These are phyloP conservation scores for Dastarcus helophoroides DNA, from an alignment of 2,888 invertebrate species.

Conservation along the genomic window DNA sequence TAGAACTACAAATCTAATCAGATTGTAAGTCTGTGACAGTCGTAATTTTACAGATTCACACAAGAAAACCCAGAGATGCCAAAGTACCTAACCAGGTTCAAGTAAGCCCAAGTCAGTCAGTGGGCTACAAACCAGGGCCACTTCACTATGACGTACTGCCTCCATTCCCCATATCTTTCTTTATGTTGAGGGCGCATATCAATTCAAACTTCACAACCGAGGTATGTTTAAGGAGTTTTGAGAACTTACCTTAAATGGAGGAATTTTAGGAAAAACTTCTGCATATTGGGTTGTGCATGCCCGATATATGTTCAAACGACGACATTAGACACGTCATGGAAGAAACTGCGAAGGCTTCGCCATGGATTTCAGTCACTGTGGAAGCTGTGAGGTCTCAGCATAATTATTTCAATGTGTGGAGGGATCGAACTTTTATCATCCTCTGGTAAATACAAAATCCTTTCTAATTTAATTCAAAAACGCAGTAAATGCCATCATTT, in stretches of 20 bases:
- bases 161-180: conserved; percentile 59
- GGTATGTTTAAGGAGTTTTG: conserved; percentile 36
- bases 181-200: conserved; percentile 48
- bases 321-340: conserved; percentile 50
- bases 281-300: conserved; percentile 66
- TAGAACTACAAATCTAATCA: too few species aligned
- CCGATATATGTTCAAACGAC: conserved; percentile 50
- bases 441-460: conserved; percentile 48
- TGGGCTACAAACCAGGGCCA: conserved; percentile 26
- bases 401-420: conserved; percentile 49
- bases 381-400: conserved; percentile 56
- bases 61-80: conserved; percentile 15
- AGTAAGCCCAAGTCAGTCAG: conserved; percentile 24
- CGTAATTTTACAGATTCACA: conserved; percentile 25
- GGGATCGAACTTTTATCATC: conserved; percentile 60
- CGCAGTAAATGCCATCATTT: too few species aligned
- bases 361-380: conserved; percentile 33
- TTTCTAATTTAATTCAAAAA: background rate
- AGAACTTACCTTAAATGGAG: conserved; percentile 5
- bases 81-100: conserved; percentile 13
- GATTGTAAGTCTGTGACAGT: too few species aligned
- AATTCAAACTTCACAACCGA: conserved; percentile 44
- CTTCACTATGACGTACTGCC: conserved; percentile 34
- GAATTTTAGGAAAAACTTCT: conserved; percentile 52
- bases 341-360: conserved; percentile 41